Evolutionary conservation across 1,140 invertebrate genomes (phyloP).

Genomic region (Leptopilina clavipes): DNA sequence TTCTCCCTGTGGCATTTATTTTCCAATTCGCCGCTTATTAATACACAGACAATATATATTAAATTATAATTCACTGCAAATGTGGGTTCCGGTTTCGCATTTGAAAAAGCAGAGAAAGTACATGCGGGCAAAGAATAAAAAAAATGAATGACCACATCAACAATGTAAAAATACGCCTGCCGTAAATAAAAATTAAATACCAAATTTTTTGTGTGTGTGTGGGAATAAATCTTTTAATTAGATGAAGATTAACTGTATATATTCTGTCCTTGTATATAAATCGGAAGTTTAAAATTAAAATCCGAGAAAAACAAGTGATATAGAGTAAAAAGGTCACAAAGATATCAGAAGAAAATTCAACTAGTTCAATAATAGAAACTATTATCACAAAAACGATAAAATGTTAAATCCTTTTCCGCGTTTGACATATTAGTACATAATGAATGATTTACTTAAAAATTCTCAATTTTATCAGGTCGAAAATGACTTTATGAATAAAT

Average conservation of each 20-base stretch:
- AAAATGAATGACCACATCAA: no score
- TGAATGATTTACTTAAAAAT: background rate
- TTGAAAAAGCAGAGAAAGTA: background rate
- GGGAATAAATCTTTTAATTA: no score
- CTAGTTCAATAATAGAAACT: conserved; percentile 15
- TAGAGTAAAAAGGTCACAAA: background rate
- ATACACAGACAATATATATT: background rate
- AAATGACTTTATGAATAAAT: background rate
- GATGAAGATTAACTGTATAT: no score
- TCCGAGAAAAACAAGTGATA: background rate
- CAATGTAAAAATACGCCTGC: no score
- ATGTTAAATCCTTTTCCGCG: conserved; percentile 5
- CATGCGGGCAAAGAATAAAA: background rate
- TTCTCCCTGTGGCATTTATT: background rate
- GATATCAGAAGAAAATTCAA: conserved; percentile 18
- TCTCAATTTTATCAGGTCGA: background rate
- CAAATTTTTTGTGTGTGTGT: no score
- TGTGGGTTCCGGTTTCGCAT: conserved; percentile 1
- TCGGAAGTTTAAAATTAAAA: background rate
- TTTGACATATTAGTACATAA: background rate
- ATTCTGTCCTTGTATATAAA: no score
- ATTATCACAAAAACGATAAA: conserved; percentile 16
- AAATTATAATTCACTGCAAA: background rate
- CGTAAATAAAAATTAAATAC: no score
- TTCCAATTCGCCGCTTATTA: background rate